phyloP scores from a whole-genome alignment of 1,140 invertebrate genomes.

The Capitella teleta region DNA sequence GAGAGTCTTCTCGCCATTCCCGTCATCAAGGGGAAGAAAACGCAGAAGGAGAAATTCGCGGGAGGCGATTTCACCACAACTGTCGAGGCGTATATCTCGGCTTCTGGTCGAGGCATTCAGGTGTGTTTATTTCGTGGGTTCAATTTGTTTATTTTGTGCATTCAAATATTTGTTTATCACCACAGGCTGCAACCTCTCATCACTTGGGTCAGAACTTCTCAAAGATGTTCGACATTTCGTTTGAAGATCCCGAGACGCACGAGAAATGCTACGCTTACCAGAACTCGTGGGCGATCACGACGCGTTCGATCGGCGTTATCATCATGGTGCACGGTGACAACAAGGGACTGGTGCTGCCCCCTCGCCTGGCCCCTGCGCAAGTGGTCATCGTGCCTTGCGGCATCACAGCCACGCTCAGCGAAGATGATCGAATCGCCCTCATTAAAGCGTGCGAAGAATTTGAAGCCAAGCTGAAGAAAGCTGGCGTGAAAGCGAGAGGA shows the following conservation, averaged over 20 bases:
- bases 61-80: slow-evolving; percentile 96
- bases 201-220: slow-evolving; percentile 98
- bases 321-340: slow-evolving; percentile 96
- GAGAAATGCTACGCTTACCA: slow-evolving; percentile 80
- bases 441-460: slow-evolving; percentile 58
- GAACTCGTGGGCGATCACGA: slow-evolving; percentile 98
- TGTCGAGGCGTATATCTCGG: slow-evolving; percentile 87
- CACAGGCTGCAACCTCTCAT: slow-evolving; percentile 86
- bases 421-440: slow-evolving; percentile 59
- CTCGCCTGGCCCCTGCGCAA: slow-evolving; percentile 71
- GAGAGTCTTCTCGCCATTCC: slow-evolving; percentile 88
- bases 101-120: slow-evolving; percentile 44
- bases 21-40: slow-evolving; percentile 88
- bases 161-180: neutral
- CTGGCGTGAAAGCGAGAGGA: slow-evolving; percentile 57
- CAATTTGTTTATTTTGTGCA: neutral
- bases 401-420: slow-evolving; percentile 67
- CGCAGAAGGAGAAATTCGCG: slow-evolving; percentile 99
- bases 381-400: slow-evolving; percentile 93
- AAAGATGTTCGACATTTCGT: slow-evolving; percentile 97
- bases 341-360: slow-evolving; percentile 88
- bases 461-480: slow-evolving; percentile 18
- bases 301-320: slow-evolving; percentile 88
- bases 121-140: neutral
- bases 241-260: slow-evolving; percentile 83